These are phyloP conservation scores for Amblyopsis hoosieri DNA, from an alignment of 2,797 vertebrate genomes.

Conservation along the genomic window DNA sequence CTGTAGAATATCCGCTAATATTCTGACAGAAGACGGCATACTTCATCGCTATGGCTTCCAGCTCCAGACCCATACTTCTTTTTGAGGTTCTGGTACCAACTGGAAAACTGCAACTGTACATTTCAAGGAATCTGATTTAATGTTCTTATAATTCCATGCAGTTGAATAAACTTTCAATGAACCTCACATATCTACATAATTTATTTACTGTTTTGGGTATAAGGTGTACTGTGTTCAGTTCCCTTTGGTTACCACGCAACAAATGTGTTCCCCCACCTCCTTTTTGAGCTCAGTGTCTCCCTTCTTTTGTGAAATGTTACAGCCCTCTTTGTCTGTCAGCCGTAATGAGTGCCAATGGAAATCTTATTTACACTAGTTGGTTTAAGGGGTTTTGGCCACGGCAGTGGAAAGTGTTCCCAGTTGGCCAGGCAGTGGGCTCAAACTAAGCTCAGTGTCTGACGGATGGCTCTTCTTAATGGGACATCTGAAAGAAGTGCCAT, in stretches of 20 bases:
- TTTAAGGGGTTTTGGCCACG: constrained; percentile 46
- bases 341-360: constrained; percentile 44
- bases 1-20: constrained; percentile 36
- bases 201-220: constrained; percentile 14
- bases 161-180: constrained; percentile 40
- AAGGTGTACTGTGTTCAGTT: constrained; percentile 34
- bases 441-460: constrained; percentile 48
- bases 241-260: constrained; percentile 24
- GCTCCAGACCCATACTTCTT: constrained; percentile 25
- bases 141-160: constrained; percentile 10
- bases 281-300: constrained; percentile 48
- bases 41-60: constrained; percentile 41
- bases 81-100: constrained; percentile 32
- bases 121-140: constrained; percentile 41
- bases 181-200: constrained; percentile 12
- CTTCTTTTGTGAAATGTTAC: constrained; percentile 28
- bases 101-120: constrained; percentile 31
- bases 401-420: constrained; percentile 52
- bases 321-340: constrained; percentile 44
- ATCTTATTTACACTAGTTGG: constrained; percentile 61
- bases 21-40: constrained; percentile 51
- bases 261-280: constrained; percentile 27
- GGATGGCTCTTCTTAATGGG: constrained; percentile 65
- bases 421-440: constrained; percentile 42
- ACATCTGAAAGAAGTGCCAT: constrained; percentile 64